Evolutionary conservation across 1,140 invertebrate genomes (phyloP).

Genomic region (Bombus pyrosoma): DNA sequence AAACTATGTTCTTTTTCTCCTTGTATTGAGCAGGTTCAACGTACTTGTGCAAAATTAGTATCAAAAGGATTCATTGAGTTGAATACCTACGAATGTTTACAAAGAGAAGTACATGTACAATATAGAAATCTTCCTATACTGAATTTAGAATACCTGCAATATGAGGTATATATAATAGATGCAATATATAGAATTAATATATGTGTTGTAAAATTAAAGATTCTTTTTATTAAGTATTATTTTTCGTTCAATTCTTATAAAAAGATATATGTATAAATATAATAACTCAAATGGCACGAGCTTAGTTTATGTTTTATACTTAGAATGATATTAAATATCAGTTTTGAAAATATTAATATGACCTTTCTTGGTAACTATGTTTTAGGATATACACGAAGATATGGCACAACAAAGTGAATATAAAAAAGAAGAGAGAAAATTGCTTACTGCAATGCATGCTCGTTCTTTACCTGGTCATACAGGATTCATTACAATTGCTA

Average conservation of each 20-base stretch:
- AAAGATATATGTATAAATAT: constrained; percentile 1
- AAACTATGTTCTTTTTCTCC: constrained; percentile 98
- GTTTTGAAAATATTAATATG: constrained; percentile 40
- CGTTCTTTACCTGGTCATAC: constrained; percentile 93
- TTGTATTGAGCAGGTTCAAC: constrained; percentile 98
- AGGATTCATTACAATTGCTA: constrained; percentile 96
- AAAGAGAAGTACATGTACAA: constrained; percentile 91
- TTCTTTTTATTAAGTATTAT: background rate
- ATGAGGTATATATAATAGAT: constrained; percentile 80
- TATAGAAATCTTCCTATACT: constrained; percentile 87
- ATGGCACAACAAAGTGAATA: constrained; percentile 81
- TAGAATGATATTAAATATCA: background rate
- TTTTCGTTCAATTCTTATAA: constrained; percentile 11
- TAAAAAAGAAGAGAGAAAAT: constrained; percentile 83
- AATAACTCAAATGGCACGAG: background rate
- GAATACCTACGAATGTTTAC: constrained; percentile 93
- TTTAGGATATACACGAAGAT: constrained; percentile 67
- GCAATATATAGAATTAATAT: background rate
- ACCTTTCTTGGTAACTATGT: constrained; percentile 28
- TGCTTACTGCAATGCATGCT: constrained; percentile 87
- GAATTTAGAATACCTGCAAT: constrained; percentile 86
- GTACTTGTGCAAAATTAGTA: constrained; percentile 88
- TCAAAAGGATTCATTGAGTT: constrained; percentile 92
- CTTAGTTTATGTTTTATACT: background rate
- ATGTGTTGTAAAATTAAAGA: background rate